A percentile compares a stretch with the other conserved stretches of the same genome.
Conservation (phyloP, 2,797 vertebrate species). For the Siniperca obscura region DNA sequence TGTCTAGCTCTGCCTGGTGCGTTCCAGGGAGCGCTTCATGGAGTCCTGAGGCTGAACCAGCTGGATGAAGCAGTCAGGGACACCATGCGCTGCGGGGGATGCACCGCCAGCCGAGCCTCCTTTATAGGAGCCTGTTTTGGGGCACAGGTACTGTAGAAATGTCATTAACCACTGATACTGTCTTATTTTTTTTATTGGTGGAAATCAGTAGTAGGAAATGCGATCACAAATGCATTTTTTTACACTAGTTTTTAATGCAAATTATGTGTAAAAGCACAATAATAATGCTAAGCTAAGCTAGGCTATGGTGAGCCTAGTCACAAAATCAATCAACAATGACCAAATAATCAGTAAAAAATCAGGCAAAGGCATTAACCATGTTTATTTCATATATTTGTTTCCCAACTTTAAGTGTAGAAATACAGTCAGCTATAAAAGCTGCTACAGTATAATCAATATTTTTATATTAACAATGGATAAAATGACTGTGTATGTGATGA, state of each 20-base stretch:
- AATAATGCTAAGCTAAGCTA: background rate
- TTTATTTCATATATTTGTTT: background rate
- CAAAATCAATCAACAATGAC: background rate
- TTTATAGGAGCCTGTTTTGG: slow-evolving; percentile 84
- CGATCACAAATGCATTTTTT: background rate
- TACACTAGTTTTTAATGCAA: background rate
- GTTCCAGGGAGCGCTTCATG: slow-evolving; percentile 83
- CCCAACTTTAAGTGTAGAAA: no score
- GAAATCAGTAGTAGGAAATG: background rate
- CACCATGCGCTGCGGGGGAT: slow-evolving; percentile 83
- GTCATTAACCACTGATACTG: background rate
- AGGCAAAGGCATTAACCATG: background rate
- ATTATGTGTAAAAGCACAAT: background rate
- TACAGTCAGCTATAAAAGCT: no score
- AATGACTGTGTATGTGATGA: background rate
- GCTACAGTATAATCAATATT: background rate
- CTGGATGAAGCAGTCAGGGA: slow-evolving; percentile 80
- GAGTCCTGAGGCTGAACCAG: slow-evolving; percentile 74
- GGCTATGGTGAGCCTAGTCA: background rate
- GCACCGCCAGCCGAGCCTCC: slow-evolving; percentile 80
- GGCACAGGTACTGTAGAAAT: slow-evolving; percentile 74
- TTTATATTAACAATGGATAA: background rate
- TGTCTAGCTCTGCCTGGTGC: slow-evolving; percentile 80
- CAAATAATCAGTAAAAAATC: background rate
- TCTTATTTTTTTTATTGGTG: background rate